phyloP scores from a whole-genome alignment of 2,888 invertebrate genomes.

The Eugnorisma glareosa region DNA sequence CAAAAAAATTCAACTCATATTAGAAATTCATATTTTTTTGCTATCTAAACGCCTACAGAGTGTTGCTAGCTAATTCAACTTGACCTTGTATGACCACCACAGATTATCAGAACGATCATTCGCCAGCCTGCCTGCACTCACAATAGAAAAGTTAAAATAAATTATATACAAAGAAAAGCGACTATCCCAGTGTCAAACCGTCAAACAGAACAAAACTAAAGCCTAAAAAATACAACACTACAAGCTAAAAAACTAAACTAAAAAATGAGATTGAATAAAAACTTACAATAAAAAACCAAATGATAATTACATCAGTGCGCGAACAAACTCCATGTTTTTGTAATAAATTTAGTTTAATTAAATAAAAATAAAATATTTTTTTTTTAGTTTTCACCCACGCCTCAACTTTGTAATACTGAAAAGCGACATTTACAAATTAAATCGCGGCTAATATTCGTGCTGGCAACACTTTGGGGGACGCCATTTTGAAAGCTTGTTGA shows the following conservation, averaged over 20 bases:
- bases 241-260: conserved; percentile 66
- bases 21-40: neutral
- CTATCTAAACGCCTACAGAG: neutral
- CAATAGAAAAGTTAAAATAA: conserved; percentile 7
- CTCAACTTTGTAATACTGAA: conserved; percentile 86
- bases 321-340: conserved; percentile 35
- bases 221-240: conserved; percentile 69
- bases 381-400: conserved; percentile 68
- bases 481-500: conserved; percentile 3
- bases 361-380: conserved; percentile 34
- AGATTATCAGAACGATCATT: neutral
- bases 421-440: conserved; percentile 67
- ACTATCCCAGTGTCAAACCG: conserved; percentile 45
- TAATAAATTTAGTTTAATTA: conserved; percentile 38
- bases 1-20: neutral
- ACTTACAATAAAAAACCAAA: conserved; percentile 27
- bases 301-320: conserved; percentile 51
- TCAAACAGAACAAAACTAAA: conserved; percentile 65
- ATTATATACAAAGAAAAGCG: conserved; percentile 42
- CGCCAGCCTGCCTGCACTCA: neutral
- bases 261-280: conserved; percentile 71
- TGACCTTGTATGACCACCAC: neutral
- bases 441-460: conserved; percentile 48
- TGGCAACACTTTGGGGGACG: conserved; percentile 35
- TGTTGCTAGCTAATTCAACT: neutral